phyloP scores from a whole-genome alignment of 2,797 vertebrate species.

The Myotis daubentonii region DNA sequence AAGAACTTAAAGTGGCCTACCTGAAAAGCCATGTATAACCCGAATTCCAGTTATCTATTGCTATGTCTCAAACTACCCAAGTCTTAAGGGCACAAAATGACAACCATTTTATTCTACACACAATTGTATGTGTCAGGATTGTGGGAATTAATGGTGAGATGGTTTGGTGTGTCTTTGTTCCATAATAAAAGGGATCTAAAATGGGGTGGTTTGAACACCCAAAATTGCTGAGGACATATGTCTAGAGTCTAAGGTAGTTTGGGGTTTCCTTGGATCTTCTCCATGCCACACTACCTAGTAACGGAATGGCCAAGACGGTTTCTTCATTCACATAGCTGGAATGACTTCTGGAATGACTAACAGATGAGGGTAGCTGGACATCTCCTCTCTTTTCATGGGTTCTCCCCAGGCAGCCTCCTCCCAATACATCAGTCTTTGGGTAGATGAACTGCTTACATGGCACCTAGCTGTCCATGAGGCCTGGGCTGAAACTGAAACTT shows the following conservation, averaged over 20 bases:
- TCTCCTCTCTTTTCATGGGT: not conserved
- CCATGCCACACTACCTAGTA: too few species aligned
- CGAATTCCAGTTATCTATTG: not conserved
- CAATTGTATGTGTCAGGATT: not conserved
- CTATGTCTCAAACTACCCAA: not conserved
- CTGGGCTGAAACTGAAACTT: not conserved
- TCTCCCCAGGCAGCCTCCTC: not conserved
- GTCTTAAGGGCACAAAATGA: not conserved
- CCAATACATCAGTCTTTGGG: too few species aligned
- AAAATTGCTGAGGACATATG: not conserved
- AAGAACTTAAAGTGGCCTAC: not conserved
- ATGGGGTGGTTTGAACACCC: not conserved
- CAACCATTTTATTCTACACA: not conserved
- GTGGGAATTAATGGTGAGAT: not conserved
- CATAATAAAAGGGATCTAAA: not conserved
- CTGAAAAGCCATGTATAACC: not conserved
- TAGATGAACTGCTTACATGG: not conserved
- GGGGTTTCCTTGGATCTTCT: not conserved
- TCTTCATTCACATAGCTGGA: not conserved
- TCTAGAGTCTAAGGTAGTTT: not conserved
- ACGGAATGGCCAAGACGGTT: not conserved
- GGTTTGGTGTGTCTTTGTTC: rapidly evolving
- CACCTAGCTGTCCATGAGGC: not conserved
- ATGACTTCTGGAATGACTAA: not conserved
- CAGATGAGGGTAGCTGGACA: rapidly evolving